Evolutionary conservation across 1,140 invertebrate genomes (phyloP), one percentile per base, ranked within the genome.

Genomic region (Micrasema minimum): DNA sequence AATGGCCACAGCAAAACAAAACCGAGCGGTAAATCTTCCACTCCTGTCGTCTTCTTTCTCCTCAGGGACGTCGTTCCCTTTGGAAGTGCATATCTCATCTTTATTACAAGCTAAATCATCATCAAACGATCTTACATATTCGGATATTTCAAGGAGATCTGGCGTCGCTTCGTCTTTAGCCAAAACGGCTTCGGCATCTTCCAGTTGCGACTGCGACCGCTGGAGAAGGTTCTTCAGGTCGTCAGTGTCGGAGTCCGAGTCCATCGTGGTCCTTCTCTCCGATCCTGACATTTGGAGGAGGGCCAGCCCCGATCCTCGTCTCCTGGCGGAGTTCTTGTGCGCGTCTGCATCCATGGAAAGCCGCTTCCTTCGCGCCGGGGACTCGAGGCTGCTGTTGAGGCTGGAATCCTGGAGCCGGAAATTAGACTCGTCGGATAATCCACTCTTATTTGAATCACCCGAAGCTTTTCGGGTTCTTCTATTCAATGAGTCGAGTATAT

Each of bases 221-320:
- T 80, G 78, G 26, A 85, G 79, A 14, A 90, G 79, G 75, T 88
- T 81, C 45, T 86, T 81, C 46, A 89, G 83, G 72, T 89, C 88
- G 61, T 90, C 89, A 18, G 87, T 76, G 79, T 91, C 89, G n/a
- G 88, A 90, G 72, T 90, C 89, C 43, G 88, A 88, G 72, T 90
- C 88, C 4, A 82, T 82, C 72, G 80, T 81, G 72, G 81, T 81
- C 0, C 81, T 72, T 66, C 82, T 80, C 72, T 85, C 82, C 12
- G 73, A 59, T 18, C 73, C 70, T 4, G 67, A 66, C 14, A 70
- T 35, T 7, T 53, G 62, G 12, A 66, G 35, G 9, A 71, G 46
- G 12, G 23, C 22, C 3, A 74, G 48, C 6, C 72, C 57, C 2
- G 73, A 75, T 26, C 66, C 59, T 20, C 59, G 57, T 38, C 73